phyloP scores from a whole-genome alignment of 2,888 invertebrate genomes.

The Pecten maximus region DNA sequence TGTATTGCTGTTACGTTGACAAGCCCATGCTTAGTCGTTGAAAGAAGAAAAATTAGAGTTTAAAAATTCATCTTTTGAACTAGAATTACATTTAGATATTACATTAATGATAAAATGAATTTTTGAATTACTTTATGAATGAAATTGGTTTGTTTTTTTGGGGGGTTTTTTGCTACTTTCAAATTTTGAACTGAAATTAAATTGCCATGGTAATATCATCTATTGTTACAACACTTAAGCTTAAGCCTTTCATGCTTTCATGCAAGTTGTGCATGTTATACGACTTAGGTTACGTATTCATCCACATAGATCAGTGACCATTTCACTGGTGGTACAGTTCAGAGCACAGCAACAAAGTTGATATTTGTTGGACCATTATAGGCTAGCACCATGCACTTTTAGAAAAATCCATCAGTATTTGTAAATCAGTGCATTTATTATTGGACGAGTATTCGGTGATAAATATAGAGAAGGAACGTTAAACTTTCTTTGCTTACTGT shows the following conservation, averaged over 20 bases:
- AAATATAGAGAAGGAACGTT: background rate
- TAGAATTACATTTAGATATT: constrained; percentile 19
- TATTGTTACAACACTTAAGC: background rate
- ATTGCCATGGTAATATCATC: constrained; percentile 19
- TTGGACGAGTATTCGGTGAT: background rate
- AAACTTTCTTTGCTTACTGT: background rate
- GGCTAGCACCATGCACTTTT: background rate
- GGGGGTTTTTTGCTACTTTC: background rate
- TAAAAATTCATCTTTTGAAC: constrained; percentile 11
- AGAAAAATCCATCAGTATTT: background rate
- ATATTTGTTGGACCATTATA: background rate
- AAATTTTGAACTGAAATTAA: background rate
- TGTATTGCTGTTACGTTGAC: background rate
- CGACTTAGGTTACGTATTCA: background rate
- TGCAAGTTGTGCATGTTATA: background rate
- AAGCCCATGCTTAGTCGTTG: background rate
- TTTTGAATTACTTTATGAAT: background rate
- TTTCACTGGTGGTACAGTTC: background rate
- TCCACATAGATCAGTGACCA: background rate
- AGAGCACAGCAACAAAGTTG: background rate
- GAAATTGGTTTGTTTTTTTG: background rate
- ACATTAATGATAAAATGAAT: constrained; percentile 11
- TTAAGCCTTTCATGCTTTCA: background rate
- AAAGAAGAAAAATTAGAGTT: constrained; percentile 2
- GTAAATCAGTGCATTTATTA: background rate